phyloP scores from a whole-genome alignment of 1,140 invertebrate genomes.

The Lepidotrigona ventralis region DNA sequence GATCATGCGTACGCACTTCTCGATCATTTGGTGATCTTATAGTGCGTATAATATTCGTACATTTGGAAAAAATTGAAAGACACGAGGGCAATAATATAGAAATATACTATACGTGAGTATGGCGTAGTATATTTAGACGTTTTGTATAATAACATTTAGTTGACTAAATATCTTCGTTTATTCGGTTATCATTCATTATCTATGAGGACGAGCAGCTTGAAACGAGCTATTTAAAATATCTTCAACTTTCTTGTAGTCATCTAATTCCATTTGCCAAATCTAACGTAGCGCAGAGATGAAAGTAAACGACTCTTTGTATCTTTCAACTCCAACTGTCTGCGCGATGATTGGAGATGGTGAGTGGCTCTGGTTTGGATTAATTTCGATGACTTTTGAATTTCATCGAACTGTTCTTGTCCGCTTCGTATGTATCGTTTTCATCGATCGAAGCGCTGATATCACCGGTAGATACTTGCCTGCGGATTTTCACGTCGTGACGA shows the following conservation, averaged over 20 bases:
- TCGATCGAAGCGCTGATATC: not conserved
- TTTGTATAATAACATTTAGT: not conserved
- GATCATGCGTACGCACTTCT: no score
- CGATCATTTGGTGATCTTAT: no score
- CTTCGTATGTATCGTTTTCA: not conserved
- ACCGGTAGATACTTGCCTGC: not conserved
- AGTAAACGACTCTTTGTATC: not conserved
- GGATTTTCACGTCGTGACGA: slow-evolving; percentile 10
- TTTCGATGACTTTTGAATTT: not conserved
- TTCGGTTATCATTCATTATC: not conserved
- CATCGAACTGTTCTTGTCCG: not conserved
- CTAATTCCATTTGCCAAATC: not conserved
- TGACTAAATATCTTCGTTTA: not conserved
- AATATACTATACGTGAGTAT: not conserved
- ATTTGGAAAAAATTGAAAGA: no score
- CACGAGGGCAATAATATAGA: not conserved
- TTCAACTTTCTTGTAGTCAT: not conserved
- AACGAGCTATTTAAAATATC: not conserved
- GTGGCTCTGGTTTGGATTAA: not conserved
- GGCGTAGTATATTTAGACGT: not conserved
- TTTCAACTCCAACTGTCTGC: not conserved
- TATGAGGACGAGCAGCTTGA: no score
- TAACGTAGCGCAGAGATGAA: not conserved
- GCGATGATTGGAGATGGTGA: not conserved
- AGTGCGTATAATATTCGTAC: no score